Evolutionary conservation across 2,888 invertebrate species (phyloP).

Genomic region (Geophilus truncorum): DNA sequence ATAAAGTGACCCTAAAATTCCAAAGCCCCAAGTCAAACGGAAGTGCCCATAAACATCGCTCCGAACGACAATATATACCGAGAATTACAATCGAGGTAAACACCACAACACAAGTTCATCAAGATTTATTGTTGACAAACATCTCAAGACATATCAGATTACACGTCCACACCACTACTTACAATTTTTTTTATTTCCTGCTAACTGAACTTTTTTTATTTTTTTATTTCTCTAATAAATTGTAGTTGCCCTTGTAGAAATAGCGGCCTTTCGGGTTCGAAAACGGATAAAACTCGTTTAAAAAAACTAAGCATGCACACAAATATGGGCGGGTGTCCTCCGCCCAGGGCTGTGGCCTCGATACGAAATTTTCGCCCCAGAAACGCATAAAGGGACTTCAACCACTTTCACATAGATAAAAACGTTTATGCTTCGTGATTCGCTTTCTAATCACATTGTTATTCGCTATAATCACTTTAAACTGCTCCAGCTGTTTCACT

Average conservation of each 20-base stretch:
- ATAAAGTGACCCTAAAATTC: no score
- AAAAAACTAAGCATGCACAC: not conserved
- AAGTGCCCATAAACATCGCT: no score
- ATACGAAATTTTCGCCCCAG: not conserved
- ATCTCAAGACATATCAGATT: no score
- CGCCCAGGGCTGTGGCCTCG: conserved; percentile 12
- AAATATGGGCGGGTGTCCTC: not conserved
- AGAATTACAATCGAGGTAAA: no score
- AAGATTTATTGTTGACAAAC: no score
- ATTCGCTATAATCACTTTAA: not conserved
- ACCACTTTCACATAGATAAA: not conserved
- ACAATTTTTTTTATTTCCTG: not conserved
- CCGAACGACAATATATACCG: no score
- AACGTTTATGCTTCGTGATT: not conserved
- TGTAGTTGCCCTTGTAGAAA: not conserved
- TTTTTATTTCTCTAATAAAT: not conserved
- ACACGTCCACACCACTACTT: not conserved
- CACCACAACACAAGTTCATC: no score
- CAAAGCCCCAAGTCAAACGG: no score
- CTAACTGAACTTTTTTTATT: not conserved
- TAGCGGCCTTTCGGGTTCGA: not conserved
- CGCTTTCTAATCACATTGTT: not conserved
- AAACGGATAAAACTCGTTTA: not conserved
- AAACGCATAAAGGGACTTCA: not conserved
- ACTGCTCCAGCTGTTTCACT: not conserved